phyloP scores from a whole-genome alignment of 2,888 invertebrate genomes.

The Agrotis ipsilon region DNA sequence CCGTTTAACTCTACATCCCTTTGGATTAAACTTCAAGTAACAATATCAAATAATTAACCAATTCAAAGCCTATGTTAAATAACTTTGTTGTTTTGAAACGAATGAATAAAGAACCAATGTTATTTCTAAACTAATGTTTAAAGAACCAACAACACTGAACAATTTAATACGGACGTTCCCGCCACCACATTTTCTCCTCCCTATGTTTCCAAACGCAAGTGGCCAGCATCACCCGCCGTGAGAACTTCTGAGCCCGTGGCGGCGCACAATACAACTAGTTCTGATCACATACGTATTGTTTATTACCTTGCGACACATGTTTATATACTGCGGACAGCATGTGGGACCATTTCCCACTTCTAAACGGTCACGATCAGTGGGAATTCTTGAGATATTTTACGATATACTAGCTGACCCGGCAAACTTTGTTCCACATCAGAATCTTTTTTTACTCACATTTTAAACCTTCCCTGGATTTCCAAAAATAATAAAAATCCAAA shows the following conservation, averaged over 20 bases:
- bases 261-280: constrained; percentile 27
- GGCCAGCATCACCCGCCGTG: constrained; percentile 43
- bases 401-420: no score
- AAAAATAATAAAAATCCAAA: no score
- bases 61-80: no score
- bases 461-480: no score
- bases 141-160: neutral
- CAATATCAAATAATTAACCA: no score
- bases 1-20: no score
- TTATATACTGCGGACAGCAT: constrained; percentile 28
- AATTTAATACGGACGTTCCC: neutral
- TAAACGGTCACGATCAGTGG: constrained; percentile 18
- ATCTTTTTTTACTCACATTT: no score
- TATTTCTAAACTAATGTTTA: no score
- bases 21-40: no score
- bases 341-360: constrained; percentile 54
- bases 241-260: constrained; percentile 43
- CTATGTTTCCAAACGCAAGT: constrained; percentile 37
- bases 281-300: constrained; percentile 53
- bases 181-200: neutral
- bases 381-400: neutral
- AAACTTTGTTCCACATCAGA: no score
- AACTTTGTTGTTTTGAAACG: no score
- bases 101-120: no score
- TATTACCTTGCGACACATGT: constrained; percentile 49